Evolutionary conservation across 2,888 invertebrate genomes (phyloP), one percentile per base, ranked within the genome.

Genomic region (Drosophila mimetica): DNA sequence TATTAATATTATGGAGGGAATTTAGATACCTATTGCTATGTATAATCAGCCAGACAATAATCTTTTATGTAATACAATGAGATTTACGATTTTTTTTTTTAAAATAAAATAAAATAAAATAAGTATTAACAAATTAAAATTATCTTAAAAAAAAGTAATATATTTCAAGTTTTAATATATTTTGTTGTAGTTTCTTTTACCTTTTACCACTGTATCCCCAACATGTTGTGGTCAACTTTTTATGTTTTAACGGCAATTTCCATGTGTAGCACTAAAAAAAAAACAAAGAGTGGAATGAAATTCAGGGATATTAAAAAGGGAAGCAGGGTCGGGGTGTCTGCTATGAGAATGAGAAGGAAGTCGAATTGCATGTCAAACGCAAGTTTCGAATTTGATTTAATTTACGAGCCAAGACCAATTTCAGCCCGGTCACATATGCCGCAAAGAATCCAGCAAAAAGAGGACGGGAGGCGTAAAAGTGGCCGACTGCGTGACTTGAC

Each of bases 311-410:
- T 30, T 46, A 46, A 46, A 22, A 20, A 41, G 20, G 28, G 25
- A 18, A 47, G 11, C 28, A 9, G 41, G 50, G 22, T 14, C 14
- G n/a, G 18, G 32, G 39, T 13, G n/a, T 42, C 22, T 37, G 37
- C 39, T 50, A 50, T 51, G 63, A 51, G 20, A 64, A 50, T 51
- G 63, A 51, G 20, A 64, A 48, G 67, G 44, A 69, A 69, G 53
- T 46, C 69, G 63, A 74, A 80, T 87, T 70, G 86, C 88, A 88
- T 87, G 88, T 86, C 79, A 79, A 87, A 81, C 83, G 86, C 88
- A 82, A 82, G 63, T 80, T 74, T 75, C 69, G 64, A 70, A 73
- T 85, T 78, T 77, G 85, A 85, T 85, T 82, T 86, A 85, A 86
- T 85, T 86, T 86, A 84, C 72, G 84, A 74, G 77, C 63, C 76